Base-by-base conservation (phyloP, 2,797 vertebrate genomes). In the Cichlasoma orientale region DNA sequence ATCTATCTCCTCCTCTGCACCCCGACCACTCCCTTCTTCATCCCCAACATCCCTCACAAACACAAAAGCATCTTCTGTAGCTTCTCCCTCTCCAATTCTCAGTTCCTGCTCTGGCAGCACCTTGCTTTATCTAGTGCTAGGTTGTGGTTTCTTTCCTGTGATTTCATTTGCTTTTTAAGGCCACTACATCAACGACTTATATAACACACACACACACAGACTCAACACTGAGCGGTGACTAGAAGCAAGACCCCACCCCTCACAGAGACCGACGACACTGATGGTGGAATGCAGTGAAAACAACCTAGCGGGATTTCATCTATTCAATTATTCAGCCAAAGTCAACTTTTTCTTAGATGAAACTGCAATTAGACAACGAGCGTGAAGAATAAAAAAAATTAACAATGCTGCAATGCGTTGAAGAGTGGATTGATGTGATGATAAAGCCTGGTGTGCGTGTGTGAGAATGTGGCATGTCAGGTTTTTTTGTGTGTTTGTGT, bases 1-100 rank as follows among this genome's bases (percentile, higher is more conserved):
- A 89, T 88, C 83, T 33, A 10, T 84, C 83, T 87, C 74, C 73
- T 80, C 77, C 80, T 75, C 84, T 92, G 83, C 90, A 87, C 83
- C 81, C 86, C 76, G 81, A 87, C 92, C 92, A 90, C 92, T 89
- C 92, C 92, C 90, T 91, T 69, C 70, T 76, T 72, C 56, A 82
- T 63, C 83, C 74, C 72, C 57, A 76, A 72, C 80, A 80, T 76
- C 77, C 74, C 78, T 54, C 61, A 2, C 80, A 78, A 50, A 73
- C 44, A 50, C 56, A 50, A 68, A 63, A 70, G 55, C 57, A 82
- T 56, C 74, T 50, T 73, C 33, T 2, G 18, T 38, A 70, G 57
- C 27, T 4, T 5, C 70, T 61, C 27, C 21, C 52, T 71, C 59
- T 54, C 12, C 53, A 50, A 4, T 53, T 72, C 31, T 53, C 66